Conservation (phyloP, 2,113 vertebrate genomes). For the Muntiacus reevesi region DNA sequence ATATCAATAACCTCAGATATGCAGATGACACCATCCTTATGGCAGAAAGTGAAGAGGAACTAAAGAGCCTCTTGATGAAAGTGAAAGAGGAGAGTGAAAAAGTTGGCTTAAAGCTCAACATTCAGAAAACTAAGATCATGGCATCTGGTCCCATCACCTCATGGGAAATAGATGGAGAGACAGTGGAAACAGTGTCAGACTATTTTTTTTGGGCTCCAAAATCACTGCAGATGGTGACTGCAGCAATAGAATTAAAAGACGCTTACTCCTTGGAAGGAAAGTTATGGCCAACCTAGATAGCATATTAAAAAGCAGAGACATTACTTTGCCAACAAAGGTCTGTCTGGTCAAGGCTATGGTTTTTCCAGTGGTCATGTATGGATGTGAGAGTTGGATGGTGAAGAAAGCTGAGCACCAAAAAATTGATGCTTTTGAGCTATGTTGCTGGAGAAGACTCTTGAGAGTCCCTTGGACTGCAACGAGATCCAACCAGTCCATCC, state of each 20-base stretch:
- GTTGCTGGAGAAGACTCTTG: neutral
- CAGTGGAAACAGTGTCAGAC: neutral
- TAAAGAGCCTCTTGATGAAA: neutral
- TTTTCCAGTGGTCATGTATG: neutral
- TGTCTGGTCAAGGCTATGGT: neutral
- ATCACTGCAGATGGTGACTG: neutral
- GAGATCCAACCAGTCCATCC: neutral
- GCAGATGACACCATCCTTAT: neutral
- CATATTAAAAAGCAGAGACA: neutral
- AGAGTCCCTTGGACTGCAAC: neutral
- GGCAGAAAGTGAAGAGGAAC: neutral
- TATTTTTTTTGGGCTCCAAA: neutral
- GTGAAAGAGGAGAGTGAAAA: neutral
- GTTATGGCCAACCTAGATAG: neutral
- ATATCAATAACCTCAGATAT: neutral
- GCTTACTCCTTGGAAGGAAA: neutral
- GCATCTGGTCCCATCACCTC: neutral
- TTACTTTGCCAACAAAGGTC: neutral
- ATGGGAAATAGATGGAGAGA: neutral
- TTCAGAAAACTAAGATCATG: neutral
- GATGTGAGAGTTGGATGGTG: neutral
- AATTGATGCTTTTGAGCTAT: neutral
- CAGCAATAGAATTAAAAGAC: neutral
- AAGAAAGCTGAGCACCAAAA: rapidly evolving
- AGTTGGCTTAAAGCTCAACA: neutral